These are phyloP conservation scores for Tokudaia tokunoshimensis DNA, from an alignment of 2,797 vertebrate species.

Conservation along the genomic window DNA sequence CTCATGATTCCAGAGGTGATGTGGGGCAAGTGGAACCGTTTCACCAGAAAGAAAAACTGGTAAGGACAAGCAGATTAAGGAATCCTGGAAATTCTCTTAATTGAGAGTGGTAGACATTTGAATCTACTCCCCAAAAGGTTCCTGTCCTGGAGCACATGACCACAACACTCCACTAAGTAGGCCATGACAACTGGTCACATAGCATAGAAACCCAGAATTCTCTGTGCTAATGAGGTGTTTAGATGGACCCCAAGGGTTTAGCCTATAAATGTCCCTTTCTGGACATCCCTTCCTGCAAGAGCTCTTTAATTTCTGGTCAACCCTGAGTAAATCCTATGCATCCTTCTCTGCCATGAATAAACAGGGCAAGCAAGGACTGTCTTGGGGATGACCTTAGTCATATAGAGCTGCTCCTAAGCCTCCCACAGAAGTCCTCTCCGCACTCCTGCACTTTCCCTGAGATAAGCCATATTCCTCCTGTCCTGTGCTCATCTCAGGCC, in stretches of 20 bases:
- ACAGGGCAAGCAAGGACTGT: not conserved
- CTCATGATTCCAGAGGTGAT: not conserved
- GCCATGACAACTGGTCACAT: not conserved
- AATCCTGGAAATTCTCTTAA: not conserved
- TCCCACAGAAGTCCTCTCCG: too few relatives aligned
- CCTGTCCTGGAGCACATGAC: not conserved
- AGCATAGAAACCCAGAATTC: not conserved
- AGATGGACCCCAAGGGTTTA: not conserved
- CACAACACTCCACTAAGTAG: not conserved
- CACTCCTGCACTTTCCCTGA: too few relatives aligned
- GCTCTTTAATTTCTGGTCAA: not conserved
- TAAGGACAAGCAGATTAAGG: not conserved
- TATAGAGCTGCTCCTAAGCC: not conserved
- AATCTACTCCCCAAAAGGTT: not conserved
- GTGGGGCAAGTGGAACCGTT: not conserved
- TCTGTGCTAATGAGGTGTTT: too few relatives aligned
- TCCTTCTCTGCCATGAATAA: not conserved
- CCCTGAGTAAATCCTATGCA: not conserved
- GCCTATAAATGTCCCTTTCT: not conserved
- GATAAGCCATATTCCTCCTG: not conserved
- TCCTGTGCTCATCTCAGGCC: not conserved
- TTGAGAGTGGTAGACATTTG: not conserved
- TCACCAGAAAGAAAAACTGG: not conserved
- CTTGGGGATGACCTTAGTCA: not conserved
- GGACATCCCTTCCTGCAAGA: not conserved